phyloP scores from a whole-genome alignment of 2,113 vertebrate genomes.

The Salvelinus namaycush region DNA sequence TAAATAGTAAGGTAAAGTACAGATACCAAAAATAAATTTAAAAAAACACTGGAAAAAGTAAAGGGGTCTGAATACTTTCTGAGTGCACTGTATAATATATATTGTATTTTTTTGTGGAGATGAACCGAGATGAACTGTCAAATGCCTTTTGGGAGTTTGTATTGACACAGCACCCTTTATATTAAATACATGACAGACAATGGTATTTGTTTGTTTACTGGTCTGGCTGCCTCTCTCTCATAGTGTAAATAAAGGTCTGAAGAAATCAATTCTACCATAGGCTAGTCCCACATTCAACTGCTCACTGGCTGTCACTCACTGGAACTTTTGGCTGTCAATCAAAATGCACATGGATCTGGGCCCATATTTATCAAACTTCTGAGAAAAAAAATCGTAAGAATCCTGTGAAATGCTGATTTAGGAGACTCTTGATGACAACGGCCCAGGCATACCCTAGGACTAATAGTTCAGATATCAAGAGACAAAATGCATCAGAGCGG shows the following conservation, averaged over 20 bases:
- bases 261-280: slow-evolving; percentile 16
- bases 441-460: too few relatives aligned
- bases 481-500: too few relatives aligned
- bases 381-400: too few relatives aligned
- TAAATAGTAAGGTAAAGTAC: too few relatives aligned
- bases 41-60: too few relatives aligned
- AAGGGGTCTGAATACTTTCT: too few relatives aligned
- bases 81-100: neutral
- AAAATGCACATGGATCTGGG: neutral
- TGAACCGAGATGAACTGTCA: neutral
- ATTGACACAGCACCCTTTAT: neutral
- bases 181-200: neutral
- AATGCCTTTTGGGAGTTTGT: neutral
- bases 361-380: neutral
- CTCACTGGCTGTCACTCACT: neutral
- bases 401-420: too few relatives aligned
- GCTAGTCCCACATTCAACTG: slow-evolving; percentile 3
- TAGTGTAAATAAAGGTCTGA: slow-evolving; percentile 18
- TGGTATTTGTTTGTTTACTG: slow-evolving; percentile 6
- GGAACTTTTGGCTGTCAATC: neutral
- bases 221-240: slow-evolving; percentile 21
- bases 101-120: neutral
- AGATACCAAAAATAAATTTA: too few relatives aligned
- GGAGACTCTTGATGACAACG: too few relatives aligned
- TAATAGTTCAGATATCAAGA: too few relatives aligned